These are phyloP conservation scores for Proterorhinus semilunaris DNA, from an alignment of 2,113 vertebrate genomes.

Conservation along the genomic window DNA sequence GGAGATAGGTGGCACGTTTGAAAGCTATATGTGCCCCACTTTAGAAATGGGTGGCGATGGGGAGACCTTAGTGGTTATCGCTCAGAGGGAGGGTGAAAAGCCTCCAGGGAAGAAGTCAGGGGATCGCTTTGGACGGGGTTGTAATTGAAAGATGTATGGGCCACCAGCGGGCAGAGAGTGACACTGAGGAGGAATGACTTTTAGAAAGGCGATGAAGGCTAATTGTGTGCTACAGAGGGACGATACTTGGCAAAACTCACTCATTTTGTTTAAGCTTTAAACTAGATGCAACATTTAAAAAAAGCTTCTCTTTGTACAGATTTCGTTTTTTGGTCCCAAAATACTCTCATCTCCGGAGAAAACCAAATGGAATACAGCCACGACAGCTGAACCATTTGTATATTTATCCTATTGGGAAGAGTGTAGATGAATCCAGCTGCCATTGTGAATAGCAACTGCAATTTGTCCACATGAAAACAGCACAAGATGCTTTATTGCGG, in stretches of 20 bases:
- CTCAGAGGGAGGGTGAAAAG: constrained; percentile 11
- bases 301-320: no score
- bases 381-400: no score
- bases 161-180: not conserved
- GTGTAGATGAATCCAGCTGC: no score
- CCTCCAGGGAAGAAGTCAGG: constrained; percentile 11
- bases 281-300: not conserved
- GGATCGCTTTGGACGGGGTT: not conserved
- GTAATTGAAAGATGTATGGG: not conserved
- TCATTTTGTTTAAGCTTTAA: no score
- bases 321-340: no score
- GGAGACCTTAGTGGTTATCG: constrained; percentile 7
- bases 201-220: not conserved
- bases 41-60: constrained; percentile 31
- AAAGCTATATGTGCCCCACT: constrained; percentile 29
- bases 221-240: not conserved
- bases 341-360: no score
- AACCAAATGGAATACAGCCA: no score
- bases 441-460: no score
- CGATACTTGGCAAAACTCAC: not conserved
- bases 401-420: no score
- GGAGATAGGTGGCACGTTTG: constrained; percentile 14
- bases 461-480: no score
- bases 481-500: no score
- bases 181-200: not conserved